Percentiles rank a stretch among this genome's conserved stretches.
These are phyloP conservation scores for Phyllopteryx taeniolatus DNA, from an alignment of 2,113 vertebrate genomes.

Conservation along the genomic window DNA sequence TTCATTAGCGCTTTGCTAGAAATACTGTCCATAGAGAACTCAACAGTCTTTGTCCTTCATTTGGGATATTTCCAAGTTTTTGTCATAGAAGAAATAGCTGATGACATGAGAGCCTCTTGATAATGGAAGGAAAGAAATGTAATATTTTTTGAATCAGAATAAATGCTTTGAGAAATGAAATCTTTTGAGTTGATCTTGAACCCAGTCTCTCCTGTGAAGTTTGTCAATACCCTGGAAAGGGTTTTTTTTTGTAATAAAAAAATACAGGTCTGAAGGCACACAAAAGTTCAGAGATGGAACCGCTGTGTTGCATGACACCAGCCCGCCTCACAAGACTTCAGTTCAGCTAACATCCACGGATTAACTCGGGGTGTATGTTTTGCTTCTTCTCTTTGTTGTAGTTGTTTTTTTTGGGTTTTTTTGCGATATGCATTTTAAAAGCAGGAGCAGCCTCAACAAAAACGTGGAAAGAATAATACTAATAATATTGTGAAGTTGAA, in stretches of 20 bases:
- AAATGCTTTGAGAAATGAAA: not conserved
- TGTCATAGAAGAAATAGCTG: not conserved
- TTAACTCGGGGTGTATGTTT: no score
- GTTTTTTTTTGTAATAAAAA: no score
- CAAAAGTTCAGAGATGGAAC: no score
- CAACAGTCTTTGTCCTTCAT: not conserved
- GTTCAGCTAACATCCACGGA: no score
- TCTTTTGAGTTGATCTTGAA: not conserved
- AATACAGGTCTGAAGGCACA: no score
- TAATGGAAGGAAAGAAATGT: not conserved
- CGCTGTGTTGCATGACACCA: no score
- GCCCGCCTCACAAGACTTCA: no score
- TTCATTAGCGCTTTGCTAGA: slow-evolving; percentile 2
- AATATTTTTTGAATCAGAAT: not conserved
- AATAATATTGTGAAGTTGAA: not conserved
- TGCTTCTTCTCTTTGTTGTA: no score
- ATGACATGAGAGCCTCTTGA: not conserved
- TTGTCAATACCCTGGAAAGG: not conserved
- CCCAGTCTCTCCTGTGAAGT: not conserved
- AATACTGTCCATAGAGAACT: not conserved
- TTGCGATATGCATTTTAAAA: no score
- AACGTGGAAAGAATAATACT: not conserved
- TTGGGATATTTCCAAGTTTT: slow-evolving; percentile 14
- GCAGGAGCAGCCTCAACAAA: not conserved
- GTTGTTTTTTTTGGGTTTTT: no score